phyloP scores from a whole-genome alignment of 1,140 invertebrate species.

The Zaprionus inermis region DNA sequence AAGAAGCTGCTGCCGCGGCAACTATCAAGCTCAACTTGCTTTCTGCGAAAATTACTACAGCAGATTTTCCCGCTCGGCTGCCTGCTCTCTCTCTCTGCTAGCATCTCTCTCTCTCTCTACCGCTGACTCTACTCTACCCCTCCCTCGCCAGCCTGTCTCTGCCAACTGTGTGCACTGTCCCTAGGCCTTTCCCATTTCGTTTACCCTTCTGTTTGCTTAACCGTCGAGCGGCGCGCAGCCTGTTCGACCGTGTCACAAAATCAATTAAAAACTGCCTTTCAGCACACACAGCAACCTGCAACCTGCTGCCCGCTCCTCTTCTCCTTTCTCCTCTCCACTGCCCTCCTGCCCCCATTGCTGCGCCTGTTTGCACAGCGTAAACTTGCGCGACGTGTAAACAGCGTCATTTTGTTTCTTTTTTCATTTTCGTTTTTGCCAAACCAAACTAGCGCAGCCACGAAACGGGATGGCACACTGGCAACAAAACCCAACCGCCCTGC shows the following conservation, averaged over 20 bases:
- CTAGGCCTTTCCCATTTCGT: conserved; percentile 29
- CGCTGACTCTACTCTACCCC: background rate
- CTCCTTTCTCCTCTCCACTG: background rate
- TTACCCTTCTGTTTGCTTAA: conserved; percentile 41
- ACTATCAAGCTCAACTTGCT: background rate
- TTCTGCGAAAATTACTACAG: background rate
- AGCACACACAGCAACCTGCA: background rate
- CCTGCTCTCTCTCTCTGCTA: background rate
- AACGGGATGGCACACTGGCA: background rate
- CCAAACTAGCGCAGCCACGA: conserved; percentile 7
- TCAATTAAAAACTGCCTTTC: conserved; percentile 49
- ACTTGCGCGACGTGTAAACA: conserved; percentile 54
- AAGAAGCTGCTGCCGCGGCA: background rate
- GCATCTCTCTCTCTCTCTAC: background rate
- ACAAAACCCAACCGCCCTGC: background rate
- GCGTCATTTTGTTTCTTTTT: conserved; percentile 26
- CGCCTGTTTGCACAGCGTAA: conserved; percentile 52
- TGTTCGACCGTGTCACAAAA: conserved; percentile 47
- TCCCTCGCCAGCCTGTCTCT: background rate
- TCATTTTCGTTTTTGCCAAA: conserved; percentile 18
- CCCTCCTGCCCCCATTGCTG: background rate
- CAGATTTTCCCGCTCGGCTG: background rate
- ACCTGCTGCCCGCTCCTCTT: background rate
- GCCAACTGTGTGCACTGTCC: conserved; percentile 1
- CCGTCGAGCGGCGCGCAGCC: conserved; percentile 27